Evolutionary conservation across 2,797 vertebrate species (phyloP).

Genomic region (Galaxias olidus): DNA sequence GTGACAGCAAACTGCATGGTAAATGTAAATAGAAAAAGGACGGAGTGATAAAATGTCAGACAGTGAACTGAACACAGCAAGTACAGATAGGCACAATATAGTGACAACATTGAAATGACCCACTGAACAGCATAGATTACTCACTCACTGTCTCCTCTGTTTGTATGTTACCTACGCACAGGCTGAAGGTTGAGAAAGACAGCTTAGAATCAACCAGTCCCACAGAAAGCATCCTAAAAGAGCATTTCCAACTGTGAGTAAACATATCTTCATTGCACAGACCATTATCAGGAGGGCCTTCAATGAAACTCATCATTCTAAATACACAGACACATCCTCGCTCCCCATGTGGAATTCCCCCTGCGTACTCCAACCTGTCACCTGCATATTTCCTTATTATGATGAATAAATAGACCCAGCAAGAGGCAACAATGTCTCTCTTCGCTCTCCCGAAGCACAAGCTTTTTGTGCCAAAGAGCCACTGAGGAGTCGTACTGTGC

Average conservation of each 20-base stretch:
- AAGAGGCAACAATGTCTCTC: conserved; percentile 37
- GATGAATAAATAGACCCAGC: conserved; percentile 48
- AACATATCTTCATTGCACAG: conserved; percentile 47
- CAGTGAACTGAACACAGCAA: no score
- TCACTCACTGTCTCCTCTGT: no score
- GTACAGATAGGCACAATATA: no score
- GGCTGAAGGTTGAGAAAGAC: not conserved
- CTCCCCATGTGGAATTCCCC: not conserved
- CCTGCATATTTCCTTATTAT: conserved; percentile 46
- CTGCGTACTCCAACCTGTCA: conserved; percentile 19
- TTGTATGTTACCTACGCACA: no score
- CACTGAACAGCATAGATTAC: no score
- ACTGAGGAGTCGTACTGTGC: conserved; percentile 37
- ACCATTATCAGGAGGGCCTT: conserved; percentile 41
- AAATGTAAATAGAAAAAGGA: conserved; percentile 5
- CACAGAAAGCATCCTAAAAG: conserved; percentile 8
- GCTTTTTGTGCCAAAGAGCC: conserved; percentile 37
- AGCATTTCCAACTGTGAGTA: conserved; percentile 33
- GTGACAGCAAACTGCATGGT: conserved; percentile 37
- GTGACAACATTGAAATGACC: no score
- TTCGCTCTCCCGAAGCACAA: conserved; percentile 20
- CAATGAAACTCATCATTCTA: conserved; percentile 21
- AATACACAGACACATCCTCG: conserved; percentile 15
- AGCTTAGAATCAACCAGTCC: no score
- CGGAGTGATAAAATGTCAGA: not conserved